Conservation (phyloP, 2,113 vertebrate genomes). For the Phylloscopus whistleri region DNA sequence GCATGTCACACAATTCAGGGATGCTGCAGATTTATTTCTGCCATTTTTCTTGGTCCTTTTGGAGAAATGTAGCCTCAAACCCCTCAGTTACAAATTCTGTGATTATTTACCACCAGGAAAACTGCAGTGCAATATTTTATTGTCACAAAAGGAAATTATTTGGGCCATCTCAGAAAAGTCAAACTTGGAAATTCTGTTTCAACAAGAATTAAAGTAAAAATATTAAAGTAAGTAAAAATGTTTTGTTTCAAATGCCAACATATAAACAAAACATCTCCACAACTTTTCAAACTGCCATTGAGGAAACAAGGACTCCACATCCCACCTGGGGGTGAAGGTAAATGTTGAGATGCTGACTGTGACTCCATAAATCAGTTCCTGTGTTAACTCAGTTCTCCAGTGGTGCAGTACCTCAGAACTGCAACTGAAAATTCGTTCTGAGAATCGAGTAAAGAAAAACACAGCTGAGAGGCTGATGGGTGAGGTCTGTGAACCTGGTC, state of each 20-base stretch:
- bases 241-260: not conserved
- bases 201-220: not conserved
- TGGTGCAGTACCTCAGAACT: not conserved
- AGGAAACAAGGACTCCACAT: not conserved
- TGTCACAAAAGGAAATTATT: not conserved
- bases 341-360: not conserved
- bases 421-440: not conserved
- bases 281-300: not conserved
- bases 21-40: not conserved
- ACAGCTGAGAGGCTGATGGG: not conserved
- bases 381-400: not conserved
- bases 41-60: not conserved
- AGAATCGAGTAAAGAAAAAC: not conserved
- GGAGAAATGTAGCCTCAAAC: not conserved
- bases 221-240: not conserved
- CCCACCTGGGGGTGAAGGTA: not conserved
- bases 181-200: not conserved
- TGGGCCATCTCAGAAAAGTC: not conserved
- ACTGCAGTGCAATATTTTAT: not conserved
- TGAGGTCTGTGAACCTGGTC: not conserved
- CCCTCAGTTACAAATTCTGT: not conserved
- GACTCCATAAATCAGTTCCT: not conserved
- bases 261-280: not conserved
- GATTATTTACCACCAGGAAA: not conserved
- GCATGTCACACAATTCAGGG: not conserved